Evolutionary conservation across 2,113 vertebrate species (phyloP), one percentile per base, ranked within the genome.

Genomic region (Toxotes jaculatrix): DNA sequence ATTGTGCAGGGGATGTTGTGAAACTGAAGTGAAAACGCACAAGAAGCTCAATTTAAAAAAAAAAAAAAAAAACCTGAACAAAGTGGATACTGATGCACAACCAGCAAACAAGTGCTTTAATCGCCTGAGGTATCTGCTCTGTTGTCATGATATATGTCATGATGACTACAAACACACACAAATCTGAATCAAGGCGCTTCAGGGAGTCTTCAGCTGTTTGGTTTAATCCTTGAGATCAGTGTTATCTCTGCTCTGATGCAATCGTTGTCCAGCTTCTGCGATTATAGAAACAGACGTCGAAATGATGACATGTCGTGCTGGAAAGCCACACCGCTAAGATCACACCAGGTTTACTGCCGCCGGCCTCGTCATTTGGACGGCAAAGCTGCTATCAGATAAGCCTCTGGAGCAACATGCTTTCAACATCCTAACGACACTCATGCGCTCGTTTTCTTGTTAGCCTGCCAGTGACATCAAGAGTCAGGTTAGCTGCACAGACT

Each of bases 181-280:
- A 27, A 27, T 27, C 27, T 27, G 27, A 27, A 27, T 27, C 27
- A 27, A 27, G 27, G 27, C 27, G 27, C 27, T 27, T 27, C 27
- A 27, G 38, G 64, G 32, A 51, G 23, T 67, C 49, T 57, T 69
- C 27, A 74, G 45, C 71, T 14, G 16, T 32, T 64, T 4, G 36
- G 11, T 60, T 72, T 75, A 23, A 68, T 80, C 70, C 36, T 19
- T 51, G 63, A 67, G 59, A 85, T 83, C 74, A 40, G 47, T 59
- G 80, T 77, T 83, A 84, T 89, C 79, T 80, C 80, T 43, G 66
- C 69, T 85, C 68, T 68, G 81, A 85, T 74, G 81, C 83, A 81
- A 87, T 89, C 77, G 79, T 79, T 84, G 69, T 90, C 85, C 66
- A 74, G 60, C 70, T 60, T 45, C 65, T 79, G 31, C 68, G 86